Evolutionary conservation across 2,888 invertebrate species (phyloP).

Genomic region (Cryptosula pallasiana): DNA sequence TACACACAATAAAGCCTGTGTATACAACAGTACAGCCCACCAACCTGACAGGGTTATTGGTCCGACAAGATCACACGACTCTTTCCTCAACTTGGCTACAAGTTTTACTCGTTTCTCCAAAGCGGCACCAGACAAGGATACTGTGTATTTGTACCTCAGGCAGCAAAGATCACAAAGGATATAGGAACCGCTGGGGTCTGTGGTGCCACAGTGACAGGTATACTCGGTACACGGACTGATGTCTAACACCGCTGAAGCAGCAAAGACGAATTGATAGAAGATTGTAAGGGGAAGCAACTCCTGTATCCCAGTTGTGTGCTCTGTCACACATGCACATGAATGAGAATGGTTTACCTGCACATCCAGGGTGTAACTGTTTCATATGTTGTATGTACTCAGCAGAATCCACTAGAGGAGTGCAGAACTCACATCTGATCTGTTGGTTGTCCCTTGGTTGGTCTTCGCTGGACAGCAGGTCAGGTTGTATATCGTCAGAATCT

Average conservation of each 20-base stretch:
- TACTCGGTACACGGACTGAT: constrained; percentile 14
- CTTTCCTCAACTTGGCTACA: constrained; percentile 5
- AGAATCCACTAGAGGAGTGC: background rate
- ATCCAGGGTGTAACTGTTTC: constrained; percentile 59
- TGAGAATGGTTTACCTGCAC: constrained; percentile 50
- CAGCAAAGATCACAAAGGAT: constrained; percentile 21
- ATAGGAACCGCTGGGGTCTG: constrained; percentile 19
- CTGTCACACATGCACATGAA: too few relatives aligned
- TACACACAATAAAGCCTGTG: too few relatives aligned
- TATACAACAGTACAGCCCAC: background rate
- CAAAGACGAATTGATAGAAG: too few relatives aligned
- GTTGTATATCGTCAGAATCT: too few relatives aligned
- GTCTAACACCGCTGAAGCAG: background rate
- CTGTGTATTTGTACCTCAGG: constrained; percentile 19
- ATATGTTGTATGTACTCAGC: constrained; percentile 48
- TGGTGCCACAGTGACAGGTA: constrained; percentile 7
- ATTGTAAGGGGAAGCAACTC: too few relatives aligned
- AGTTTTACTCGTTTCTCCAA: background rate
- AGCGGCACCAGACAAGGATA: background rate
- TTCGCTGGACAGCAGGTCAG: background rate
- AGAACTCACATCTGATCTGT: background rate
- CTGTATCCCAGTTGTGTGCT: too few relatives aligned
- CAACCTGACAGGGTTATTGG: constrained; percentile 19
- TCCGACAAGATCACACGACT: background rate
- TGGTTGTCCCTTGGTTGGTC: background rate